Evolutionary conservation across 2,888 invertebrate species (phyloP), one percentile per base, ranked within the genome.

Genomic region (Cerceris ruficornis): DNA sequence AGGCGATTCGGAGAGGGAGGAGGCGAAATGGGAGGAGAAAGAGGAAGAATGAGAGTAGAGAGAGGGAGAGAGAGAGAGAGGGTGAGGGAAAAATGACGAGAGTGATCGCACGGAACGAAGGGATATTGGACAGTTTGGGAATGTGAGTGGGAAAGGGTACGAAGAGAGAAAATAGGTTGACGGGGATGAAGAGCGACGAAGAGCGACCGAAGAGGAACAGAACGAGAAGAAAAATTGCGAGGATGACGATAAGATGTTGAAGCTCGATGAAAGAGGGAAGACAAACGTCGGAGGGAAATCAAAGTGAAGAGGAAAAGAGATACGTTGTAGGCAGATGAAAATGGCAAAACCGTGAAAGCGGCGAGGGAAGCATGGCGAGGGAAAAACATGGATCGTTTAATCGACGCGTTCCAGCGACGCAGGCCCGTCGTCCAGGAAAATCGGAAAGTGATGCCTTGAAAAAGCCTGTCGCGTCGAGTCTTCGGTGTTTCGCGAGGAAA

Each of bases 391-490:
- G 74, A 82, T 76, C 74, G 75, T 85, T 85, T 85, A 83, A 86
- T 86, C 81, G 86, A 81, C 73, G 69, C 67, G 74, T 60, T 69
- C 67, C 57, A 49, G 65, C 28, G 4, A 28, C 28, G 28, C 65
- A 28, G 43, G n/a, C 65, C 69, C 62, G 64, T 28, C 28, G 17
- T 13, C 50, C 28, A 57, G 64, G 67, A 74, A 64, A 77, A 72
- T 74, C 70, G 76, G 60, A 73, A 77, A 71, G 77, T 69, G 57
- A 74, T 70, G 76, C 28, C 28, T 62, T 80, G 84, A 50, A 83
- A 86, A 85, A 85, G 85, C 85, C 84, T 85, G 85, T 85, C 85
- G 72, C 7, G 61, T 15, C 64, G 74, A 69, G 74, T 85, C 71
- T 79, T 68, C 73, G 52, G 72, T 69, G 69, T 80, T 85, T 85